These are phyloP conservation scores for Eristalinus sepulchralis DNA, from an alignment of 2,888 invertebrate species.

Conservation along the genomic window DNA sequence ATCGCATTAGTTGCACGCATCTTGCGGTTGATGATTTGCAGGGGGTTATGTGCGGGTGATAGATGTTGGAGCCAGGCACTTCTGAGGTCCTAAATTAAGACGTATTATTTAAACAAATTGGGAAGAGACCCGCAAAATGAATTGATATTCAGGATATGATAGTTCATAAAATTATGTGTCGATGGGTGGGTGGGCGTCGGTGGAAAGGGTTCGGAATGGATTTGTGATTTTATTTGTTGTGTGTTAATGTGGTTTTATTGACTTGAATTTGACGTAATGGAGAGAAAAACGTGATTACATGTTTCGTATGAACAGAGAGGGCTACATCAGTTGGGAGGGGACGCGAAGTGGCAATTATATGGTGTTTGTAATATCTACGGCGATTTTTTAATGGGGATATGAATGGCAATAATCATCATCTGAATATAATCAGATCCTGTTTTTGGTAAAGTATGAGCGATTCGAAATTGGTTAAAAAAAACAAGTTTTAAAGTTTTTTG, in stretches of 20 bases:
- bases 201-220: neutral
- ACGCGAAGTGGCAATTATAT: too few relatives aligned
- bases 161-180: neutral
- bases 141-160: neutral
- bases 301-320: too few relatives aligned
- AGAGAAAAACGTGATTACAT: neutral
- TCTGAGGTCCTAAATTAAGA: conserved; percentile 15
- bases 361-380: too few relatives aligned
- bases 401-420: too few relatives aligned
- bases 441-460: too few relatives aligned
- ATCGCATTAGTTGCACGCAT: conserved; percentile 62
- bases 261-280: neutral
- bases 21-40: conserved; percentile 59
- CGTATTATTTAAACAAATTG: conserved; percentile 22
- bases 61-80: conserved; percentile 14
- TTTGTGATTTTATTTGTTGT: neutral
- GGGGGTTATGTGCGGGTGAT: conserved; percentile 30
- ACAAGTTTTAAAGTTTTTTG: too few relatives aligned
- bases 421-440: too few relatives aligned
- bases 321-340: too few relatives aligned
- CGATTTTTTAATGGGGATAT: too few relatives aligned
- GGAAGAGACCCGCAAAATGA: neutral
- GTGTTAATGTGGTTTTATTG: neutral
- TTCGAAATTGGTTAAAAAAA: too few relatives aligned
- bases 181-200: neutral